Conservation (phyloP, 2,888 invertebrate species). For the Leucozona laternaria region DNA sequence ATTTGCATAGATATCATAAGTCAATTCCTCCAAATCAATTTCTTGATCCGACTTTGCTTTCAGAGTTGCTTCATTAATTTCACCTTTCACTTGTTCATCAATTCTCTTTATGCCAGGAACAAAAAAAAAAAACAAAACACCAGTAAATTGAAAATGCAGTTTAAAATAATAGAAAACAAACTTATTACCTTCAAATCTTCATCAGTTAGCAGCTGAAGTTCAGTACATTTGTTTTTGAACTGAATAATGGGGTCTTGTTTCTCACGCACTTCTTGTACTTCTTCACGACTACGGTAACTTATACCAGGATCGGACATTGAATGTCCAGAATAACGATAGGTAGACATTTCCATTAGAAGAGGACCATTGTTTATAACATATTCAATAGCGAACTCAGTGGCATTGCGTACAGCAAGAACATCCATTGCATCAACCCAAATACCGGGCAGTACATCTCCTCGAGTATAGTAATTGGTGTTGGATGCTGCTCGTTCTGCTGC, state of each 20-base stretch:
- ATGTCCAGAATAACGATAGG: slow-evolving; percentile 97
- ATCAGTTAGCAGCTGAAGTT: slow-evolving; percentile 79
- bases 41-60: slow-evolving; percentile 90
- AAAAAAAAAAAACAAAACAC: background rate
- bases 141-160: background rate
- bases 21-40: slow-evolving; percentile 89
- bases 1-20: slow-evolving; percentile 90
- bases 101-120: slow-evolving; percentile 86
- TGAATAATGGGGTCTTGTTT: slow-evolving; percentile 96
- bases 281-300: slow-evolving; percentile 95
- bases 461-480: slow-evolving; percentile 92
- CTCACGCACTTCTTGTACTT: slow-evolving; percentile 97
- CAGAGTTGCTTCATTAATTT: slow-evolving; percentile 91
- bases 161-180: background rate
- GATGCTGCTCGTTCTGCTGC: slow-evolving; percentile 93
- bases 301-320: slow-evolving; percentile 99
- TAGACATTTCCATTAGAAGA: slow-evolving; percentile 94
- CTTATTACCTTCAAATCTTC: background rate
- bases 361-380: slow-evolving; percentile 94
- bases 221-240: slow-evolving; percentile 93
- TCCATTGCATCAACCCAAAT: slow-evolving; percentile 99
- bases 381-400: slow-evolving; percentile 90
- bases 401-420: slow-evolving; percentile 93
- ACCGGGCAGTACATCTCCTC: slow-evolving; percentile 97
- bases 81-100: slow-evolving; percentile 90